These are phyloP conservation scores for Malacoraja senta DNA, from an alignment of 2,797 vertebrate species.

Conservation along the genomic window DNA sequence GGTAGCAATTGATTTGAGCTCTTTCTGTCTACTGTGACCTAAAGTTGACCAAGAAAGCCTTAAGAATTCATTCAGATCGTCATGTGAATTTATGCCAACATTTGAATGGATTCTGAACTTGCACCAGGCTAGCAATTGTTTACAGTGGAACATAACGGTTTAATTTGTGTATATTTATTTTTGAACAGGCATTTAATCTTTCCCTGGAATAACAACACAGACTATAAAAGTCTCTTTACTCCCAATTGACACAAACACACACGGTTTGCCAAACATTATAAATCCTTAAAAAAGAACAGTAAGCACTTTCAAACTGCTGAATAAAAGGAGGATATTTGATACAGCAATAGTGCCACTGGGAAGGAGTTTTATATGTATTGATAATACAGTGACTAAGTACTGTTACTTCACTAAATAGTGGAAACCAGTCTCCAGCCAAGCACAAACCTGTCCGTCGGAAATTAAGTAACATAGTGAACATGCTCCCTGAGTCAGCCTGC, in stretches of 20 bases:
- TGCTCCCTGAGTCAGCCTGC: neutral
- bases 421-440: neutral
- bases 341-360: slow-evolving; percentile 21
- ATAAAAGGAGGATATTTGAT: slow-evolving; percentile 21
- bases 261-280: slow-evolving; percentile 33
- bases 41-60: neutral
- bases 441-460: neutral
- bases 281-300: slow-evolving; percentile 35
- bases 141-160: slow-evolving; percentile 17
- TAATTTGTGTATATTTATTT: slow-evolving; percentile 36
- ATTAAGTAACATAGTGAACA: neutral
- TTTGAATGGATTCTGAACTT: slow-evolving; percentile 31
- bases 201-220: slow-evolving; percentile 27
- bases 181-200: slow-evolving; percentile 35
- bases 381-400: slow-evolving; percentile 9
- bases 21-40: neutral
- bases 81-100: neutral
- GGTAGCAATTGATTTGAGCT: neutral
- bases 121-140: slow-evolving; percentile 14
- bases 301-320: slow-evolving; percentile 36
- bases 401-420: slow-evolving; percentile 24
- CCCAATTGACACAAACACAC: neutral
- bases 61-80: slow-evolving; percentile 14
- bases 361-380: neutral
- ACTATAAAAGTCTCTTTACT: slow-evolving; percentile 20